phyloP scores from a whole-genome alignment of 2,888 invertebrate species.

The Sicus ferrugineus region DNA sequence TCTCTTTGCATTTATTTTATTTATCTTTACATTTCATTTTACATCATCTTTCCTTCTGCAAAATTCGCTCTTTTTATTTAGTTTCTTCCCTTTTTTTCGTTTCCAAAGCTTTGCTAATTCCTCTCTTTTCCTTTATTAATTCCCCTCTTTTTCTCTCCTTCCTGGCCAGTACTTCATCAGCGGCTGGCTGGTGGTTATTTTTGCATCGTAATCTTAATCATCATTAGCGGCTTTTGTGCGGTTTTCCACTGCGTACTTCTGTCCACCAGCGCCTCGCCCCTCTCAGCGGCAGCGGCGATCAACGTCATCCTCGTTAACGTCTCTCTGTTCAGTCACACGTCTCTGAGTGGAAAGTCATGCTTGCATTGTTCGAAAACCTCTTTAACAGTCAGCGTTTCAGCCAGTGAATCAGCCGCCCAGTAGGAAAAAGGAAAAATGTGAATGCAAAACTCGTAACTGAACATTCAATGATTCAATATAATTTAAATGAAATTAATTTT shows the following conservation, averaged over 20 bases:
- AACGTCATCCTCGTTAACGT: neutral
- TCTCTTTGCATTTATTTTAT: too few species aligned
- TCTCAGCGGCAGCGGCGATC: neutral
- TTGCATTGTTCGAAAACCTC: neutral
- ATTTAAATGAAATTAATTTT: too few species aligned
- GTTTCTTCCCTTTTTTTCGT: neutral
- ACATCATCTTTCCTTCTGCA: neutral
- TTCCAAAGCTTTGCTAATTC: neutral
- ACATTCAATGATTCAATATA: too few species aligned
- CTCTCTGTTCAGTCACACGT: constrained; percentile 10
- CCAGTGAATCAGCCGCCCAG: neutral
- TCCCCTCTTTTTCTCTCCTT: neutral
- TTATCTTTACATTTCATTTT: neutral
- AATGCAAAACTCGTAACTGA: too few species aligned
- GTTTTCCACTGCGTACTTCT: neutral
- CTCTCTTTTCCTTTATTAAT: neutral
- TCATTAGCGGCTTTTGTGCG: neutral
- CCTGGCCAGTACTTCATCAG: neutral
- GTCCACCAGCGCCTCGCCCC: neutral
- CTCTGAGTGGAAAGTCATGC: constrained; percentile 22
- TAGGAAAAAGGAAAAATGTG: neutral
- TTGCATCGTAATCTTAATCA: constrained; percentile 12
- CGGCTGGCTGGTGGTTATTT: neutral
- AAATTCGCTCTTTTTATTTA: too few species aligned
- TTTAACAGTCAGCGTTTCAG: neutral